Percentiles rank a stretch among this genome's conserved stretches.
Evolutionary conservation across 2,113 vertebrate genomes (phyloP).

Genomic region (Paracanthobrama guichenoti): DNA sequence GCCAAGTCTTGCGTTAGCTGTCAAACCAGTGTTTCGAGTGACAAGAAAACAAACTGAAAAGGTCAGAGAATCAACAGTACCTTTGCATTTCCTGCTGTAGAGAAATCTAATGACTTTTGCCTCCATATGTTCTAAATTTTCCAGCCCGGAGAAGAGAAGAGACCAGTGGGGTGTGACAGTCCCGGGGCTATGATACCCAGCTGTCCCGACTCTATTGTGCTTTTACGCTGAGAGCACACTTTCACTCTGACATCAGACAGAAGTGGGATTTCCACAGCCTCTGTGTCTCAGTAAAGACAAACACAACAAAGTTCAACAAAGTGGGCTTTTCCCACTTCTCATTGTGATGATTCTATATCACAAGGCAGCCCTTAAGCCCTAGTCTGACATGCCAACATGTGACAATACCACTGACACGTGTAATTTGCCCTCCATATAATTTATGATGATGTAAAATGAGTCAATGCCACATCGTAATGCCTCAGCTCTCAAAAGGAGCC

Average conservation of each 20-base stretch:
- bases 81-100: slow-evolving; percentile 71
- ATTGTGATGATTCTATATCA: slow-evolving; percentile 31
- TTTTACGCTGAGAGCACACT: slow-evolving; percentile 74
- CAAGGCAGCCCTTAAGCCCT: neutral
- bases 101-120: slow-evolving; percentile 69
- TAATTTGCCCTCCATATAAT: slow-evolving; percentile 58
- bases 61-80: slow-evolving; percentile 56
- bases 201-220: slow-evolving; percentile 66
- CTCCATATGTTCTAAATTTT: slow-evolving; percentile 63
- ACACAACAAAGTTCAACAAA: neutral
- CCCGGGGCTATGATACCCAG: slow-evolving; percentile 25
- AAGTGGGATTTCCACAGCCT: slow-evolving; percentile 71
- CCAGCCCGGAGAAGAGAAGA: slow-evolving; percentile 28
- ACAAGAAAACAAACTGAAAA: neutral
- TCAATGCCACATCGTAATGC: slow-evolving; percentile 56
- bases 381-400: slow-evolving; percentile 40
- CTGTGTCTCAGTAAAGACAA: slow-evolving; percentile 52
- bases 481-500: slow-evolving; percentile 37
- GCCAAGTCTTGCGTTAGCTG: neutral
- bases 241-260: slow-evolving; percentile 72
- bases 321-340: neutral
- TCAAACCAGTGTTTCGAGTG: neutral
- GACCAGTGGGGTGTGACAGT: slow-evolving; percentile 38
- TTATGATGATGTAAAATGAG: slow-evolving; percentile 63
- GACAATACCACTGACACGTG: slow-evolving; percentile 32